Evolutionary conservation across 2,888 invertebrate genomes (phyloP), one percentile per base, ranked within the genome.

Genomic region (Catocala fraxini): DNA sequence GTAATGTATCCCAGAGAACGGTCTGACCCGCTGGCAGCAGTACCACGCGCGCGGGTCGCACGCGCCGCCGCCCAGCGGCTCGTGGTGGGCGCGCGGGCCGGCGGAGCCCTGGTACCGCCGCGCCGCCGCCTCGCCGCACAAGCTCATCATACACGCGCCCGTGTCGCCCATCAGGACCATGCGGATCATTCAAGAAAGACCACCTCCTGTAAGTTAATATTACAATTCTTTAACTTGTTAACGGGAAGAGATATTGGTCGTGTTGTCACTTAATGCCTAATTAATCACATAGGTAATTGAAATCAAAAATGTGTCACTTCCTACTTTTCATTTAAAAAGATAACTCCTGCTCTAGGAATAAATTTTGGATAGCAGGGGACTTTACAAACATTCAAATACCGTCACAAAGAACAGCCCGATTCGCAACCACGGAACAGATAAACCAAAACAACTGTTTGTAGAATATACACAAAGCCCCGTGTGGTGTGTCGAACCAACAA

Each of bases 11-110:
- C 1, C 67, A 93, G 93, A 93, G 68, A 92, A 89, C 67, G 93
- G 93, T 0, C 72, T 94, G 33, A 90, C 89, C 5, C 89, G 93
- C 0, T 93, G 93, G 93, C 90, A 91, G 65, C 82, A 87, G 75
- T 91, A 90, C 82, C 88, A 88, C 76, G 89, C 89, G 43, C 88
- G 88, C 0, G 87, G 87, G 58, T 73, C 86, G 11, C 86, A 88
- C 79, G 89, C 87, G 2, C 71, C 77, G 0, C 90, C 91, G 0
- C 90, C 91, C 0, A 70, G 76, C 5, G 91, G 87, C 1, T 67
- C 75, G 15, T 79, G 75, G 77, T 93, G 93, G 93, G 48, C 92
- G 39, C 81, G 80, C 42, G 92, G 89, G 0, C 87, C 90, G 5
- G 61, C 74, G 5, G 93, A 93, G 80, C 67, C 89, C 15, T 93